A percentile compares a stretch with the other conserved stretches of the same genome.
Evolutionary conservation across 1,140 invertebrate species (phyloP).

Genomic region (Aphis craccivora): DNA sequence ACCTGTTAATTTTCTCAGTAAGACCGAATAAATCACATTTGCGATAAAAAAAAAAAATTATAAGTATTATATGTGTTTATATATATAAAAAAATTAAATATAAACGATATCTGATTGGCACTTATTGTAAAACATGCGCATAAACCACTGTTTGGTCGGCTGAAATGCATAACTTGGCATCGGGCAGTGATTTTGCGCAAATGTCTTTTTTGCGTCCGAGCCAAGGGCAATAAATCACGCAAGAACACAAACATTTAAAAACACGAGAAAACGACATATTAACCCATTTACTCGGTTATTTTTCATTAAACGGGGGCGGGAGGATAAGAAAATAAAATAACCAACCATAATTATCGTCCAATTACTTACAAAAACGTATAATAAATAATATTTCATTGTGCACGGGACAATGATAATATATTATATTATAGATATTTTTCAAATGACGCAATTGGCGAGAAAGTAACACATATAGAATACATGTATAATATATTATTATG

Average conservation of each 20-base stretch:
- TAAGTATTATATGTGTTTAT: not conserved
- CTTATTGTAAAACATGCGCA: conserved; percentile 42
- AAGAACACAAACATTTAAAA: conserved; percentile 35
- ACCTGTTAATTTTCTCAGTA: not conserved
- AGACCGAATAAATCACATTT: not conserved
- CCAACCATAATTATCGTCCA: conserved; percentile 30
- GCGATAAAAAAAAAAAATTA: not conserved
- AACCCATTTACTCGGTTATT: conserved; percentile 43
- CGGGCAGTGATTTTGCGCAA: conserved; percentile 40
- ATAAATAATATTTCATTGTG: conserved; percentile 36
- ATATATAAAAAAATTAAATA: conserved; percentile 23
- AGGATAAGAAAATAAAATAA: not conserved
- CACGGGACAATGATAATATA: not conserved
- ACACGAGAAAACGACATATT: conserved; percentile 49
- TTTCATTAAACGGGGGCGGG: conserved; percentile 5
- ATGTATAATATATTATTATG: not conserved
- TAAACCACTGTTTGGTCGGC: conserved; percentile 22
- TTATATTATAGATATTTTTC: conserved; percentile 18
- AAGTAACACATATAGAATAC: not conserved
- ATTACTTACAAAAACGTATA: conserved; percentile 38
- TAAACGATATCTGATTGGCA: conserved; percentile 51
- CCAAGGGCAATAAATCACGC: conserved; percentile 48
- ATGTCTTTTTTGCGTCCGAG: conserved; percentile 57
- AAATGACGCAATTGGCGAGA: conserved; percentile 19
- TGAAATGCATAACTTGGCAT: conserved; percentile 34